Conservation (phyloP, 2,888 invertebrate genomes). For the Drosophila neutralis region DNA sequence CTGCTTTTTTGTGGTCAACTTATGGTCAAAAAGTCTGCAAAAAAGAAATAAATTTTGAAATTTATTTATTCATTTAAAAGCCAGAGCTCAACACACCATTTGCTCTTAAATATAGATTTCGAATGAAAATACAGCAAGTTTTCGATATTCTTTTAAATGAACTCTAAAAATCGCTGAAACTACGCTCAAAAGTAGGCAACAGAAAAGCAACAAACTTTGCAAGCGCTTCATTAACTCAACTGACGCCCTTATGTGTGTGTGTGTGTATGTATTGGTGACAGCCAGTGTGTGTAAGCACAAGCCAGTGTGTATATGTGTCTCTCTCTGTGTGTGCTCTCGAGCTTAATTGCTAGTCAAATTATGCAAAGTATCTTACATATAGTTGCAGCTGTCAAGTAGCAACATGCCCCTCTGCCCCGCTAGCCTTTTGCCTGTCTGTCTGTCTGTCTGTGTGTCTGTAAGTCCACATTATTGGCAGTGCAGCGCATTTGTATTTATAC, state of each 20-base stretch:
- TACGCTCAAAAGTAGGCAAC: constrained; percentile 45
- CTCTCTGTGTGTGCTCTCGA: constrained; percentile 40
- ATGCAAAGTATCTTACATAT: constrained; percentile 64
- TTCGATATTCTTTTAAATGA: constrained; percentile 23
- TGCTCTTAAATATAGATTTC: background rate
- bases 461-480: constrained; percentile 44
- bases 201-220: constrained; percentile 35
- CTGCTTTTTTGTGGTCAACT: constrained; percentile 13
- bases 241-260: constrained; percentile 15
- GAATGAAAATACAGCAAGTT: background rate
- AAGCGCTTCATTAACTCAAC: constrained; percentile 48
- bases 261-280: constrained; percentile 10
- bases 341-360: constrained; percentile 76
- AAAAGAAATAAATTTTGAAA: constrained; percentile 16
- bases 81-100: background rate
- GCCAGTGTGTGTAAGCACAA: constrained; percentile 6
- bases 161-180: background rate
- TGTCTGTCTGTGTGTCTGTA: background rate
- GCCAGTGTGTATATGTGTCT: constrained; percentile 10
- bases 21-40: constrained; percentile 24
- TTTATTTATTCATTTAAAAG: constrained; percentile 2
- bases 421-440: constrained; percentile 7
- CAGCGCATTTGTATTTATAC: constrained; percentile 53
- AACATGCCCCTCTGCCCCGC: constrained; percentile 7
- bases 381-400: constrained; percentile 41